Conservation (phyloP, 1,140 invertebrate genomes). For the Zaprionus vittiger region DNA sequence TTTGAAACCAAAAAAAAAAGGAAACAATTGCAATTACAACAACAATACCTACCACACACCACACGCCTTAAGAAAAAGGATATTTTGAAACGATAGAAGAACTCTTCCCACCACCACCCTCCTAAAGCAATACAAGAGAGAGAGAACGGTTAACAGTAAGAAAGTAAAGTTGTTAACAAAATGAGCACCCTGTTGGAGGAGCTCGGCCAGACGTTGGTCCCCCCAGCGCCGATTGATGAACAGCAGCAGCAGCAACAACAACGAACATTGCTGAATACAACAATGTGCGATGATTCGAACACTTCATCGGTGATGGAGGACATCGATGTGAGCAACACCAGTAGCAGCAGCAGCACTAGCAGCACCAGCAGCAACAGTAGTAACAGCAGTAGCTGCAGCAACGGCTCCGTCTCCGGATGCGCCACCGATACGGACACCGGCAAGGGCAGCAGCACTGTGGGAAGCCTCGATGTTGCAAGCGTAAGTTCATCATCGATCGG, state of each 20-base stretch:
- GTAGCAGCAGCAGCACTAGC: conserved; percentile 58
- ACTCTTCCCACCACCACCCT: conserved; percentile 15
- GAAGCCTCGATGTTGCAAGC: conserved; percentile 66
- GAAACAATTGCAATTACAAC: conserved; percentile 7
- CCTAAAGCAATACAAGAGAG: neutral
- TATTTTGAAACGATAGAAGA: neutral
- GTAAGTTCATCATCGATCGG: conserved; percentile 67
- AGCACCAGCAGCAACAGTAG: conserved; percentile 53
- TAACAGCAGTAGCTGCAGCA: conserved; percentile 48
- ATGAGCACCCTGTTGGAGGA: conserved; percentile 47
- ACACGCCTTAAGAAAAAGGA: neutral
- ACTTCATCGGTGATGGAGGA: conserved; percentile 60
- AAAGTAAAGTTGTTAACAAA: conserved; percentile 12
- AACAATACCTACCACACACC: conserved; percentile 8
- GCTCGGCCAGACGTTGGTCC: conserved; percentile 32
- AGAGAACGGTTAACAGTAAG: neutral
- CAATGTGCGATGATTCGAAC: conserved; percentile 60
- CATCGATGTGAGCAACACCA: conserved; percentile 68
- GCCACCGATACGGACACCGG: conserved; percentile 67
- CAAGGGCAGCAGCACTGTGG: conserved; percentile 67
- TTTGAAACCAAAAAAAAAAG: conserved; percentile 13
- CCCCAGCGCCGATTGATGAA: conserved; percentile 29
- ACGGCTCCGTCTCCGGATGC: conserved; percentile 47
- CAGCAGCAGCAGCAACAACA: conserved; percentile 23
- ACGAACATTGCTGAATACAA: conserved; percentile 18